Percentiles rank a stretch among this genome's conserved stretches.
phyloP scores from a whole-genome alignment of 2,113 vertebrate species.

The Melanotaenia duboulayi region DNA sequence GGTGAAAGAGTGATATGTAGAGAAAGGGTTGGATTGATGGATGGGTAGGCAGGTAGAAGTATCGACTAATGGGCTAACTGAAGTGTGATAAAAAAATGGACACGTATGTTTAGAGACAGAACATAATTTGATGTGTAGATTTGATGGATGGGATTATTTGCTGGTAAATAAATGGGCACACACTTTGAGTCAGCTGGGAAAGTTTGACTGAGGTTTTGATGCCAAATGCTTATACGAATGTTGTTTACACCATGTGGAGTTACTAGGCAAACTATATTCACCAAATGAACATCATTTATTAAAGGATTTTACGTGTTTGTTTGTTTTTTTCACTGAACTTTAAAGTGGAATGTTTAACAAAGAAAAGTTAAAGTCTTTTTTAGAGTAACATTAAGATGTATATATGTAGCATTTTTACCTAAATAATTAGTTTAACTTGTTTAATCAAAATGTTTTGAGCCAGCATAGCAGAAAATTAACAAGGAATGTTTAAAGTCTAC shows the following conservation, averaged over 20 bases:
- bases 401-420: no score
- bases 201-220: neutral
- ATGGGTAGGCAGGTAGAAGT: constrained; percentile 25
- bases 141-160: constrained; percentile 18
- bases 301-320: no score
- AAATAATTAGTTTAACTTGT: no score
- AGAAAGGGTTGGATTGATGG: constrained; percentile 8
- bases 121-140: constrained; percentile 10
- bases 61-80: constrained; percentile 28
- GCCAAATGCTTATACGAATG: neutral
- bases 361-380: no score
- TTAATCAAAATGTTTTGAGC: no score
- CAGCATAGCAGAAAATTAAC: no score
- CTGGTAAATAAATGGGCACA: constrained; percentile 10
- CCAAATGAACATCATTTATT: neutral
- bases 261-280: neutral
- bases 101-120: constrained; percentile 1
- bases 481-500: no score
- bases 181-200: neutral
- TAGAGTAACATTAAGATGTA: no score
- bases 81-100: neutral
- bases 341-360: no score
- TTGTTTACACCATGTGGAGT: neutral
- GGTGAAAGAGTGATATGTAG: constrained; percentile 7
- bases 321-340: no score